Evolutionary conservation across 2,888 invertebrate genomes (phyloP), one percentile per base, ranked within the genome.

Genomic region (Meta bourneti): DNA sequence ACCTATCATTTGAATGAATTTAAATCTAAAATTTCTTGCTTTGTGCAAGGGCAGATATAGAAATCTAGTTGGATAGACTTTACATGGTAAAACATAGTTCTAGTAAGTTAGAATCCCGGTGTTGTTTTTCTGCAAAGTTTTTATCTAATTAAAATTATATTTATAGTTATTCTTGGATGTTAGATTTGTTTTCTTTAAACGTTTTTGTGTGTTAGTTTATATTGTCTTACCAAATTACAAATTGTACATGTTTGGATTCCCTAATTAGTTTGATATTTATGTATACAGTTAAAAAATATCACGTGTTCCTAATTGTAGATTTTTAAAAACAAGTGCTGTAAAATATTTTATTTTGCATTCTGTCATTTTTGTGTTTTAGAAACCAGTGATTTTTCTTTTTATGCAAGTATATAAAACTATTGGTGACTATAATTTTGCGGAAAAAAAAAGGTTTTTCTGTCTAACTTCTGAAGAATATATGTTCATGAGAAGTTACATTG

Each of bases 11-110:
- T 85, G n/a, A 72, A 49, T 79, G 61, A 51, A 79, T 71, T 77
- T 82, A 20, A 70, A 51, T 6, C 49, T 77, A 84, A 34, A 79
- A 90, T 79, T 82, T 82, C 61, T 72, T 90, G 83, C 71, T 84
- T 79, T 84, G 13, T 83, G 89, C 89, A 78, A 90, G 89, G 89
- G 89, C 89, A 84, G 89, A 79, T 84, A 61, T 79, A 61, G 69
- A 84, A 54, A n/a, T 83, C 61, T 82, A 72, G 71, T 74, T 83
- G 72, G 49, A 86, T 78, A 78, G 79, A 49, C 78, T 79, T 86
- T 19, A 77, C 61, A 87, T 69, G 49, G 77, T 74, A 34, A 61
- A 20, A 52, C 49, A 19, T 77, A 79, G 79, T 61, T 84, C 74
- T 84, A 74, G 75, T 70, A 71, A 72, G 48, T 52, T 61, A 61